phyloP scores from a whole-genome alignment of 2,113 vertebrate species.

The Mastomys natalensis region DNA sequence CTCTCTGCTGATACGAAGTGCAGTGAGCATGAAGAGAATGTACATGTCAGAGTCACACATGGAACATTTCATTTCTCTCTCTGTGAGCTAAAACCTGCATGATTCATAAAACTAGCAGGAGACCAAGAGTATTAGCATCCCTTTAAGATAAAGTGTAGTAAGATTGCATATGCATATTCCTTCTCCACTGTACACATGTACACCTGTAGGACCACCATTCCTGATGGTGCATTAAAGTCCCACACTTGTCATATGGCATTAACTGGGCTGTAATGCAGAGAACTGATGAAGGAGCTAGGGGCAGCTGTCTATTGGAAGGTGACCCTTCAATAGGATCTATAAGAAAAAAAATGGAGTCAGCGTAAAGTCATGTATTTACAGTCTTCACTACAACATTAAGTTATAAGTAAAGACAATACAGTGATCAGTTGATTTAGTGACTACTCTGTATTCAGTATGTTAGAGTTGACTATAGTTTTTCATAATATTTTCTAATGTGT shows the following conservation, averaged over 20 bases:
- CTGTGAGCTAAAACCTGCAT: background rate
- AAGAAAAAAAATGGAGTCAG: background rate
- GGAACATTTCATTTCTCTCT: background rate
- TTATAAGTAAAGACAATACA: background rate
- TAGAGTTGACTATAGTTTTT: background rate
- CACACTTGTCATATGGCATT: background rate
- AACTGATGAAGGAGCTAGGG: background rate
- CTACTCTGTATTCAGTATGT: background rate
- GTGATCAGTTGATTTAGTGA: background rate
- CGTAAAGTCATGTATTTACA: background rate
- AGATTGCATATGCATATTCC: background rate
- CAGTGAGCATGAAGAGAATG: background rate
- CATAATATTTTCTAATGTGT: background rate
- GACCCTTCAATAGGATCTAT: background rate
- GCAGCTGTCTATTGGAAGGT: background rate
- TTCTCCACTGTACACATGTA: background rate
- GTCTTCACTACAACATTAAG: background rate
- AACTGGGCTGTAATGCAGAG: background rate
- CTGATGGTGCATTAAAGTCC: no score
- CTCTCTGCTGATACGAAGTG: background rate
- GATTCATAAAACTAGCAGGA: background rate
- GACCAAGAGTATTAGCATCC: background rate
- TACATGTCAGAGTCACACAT: rapidly evolving
- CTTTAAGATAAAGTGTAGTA: background rate
- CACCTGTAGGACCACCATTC: background rate